phyloP scores from a whole-genome alignment of 2,113 vertebrate species.

The Hyaena hyaena region DNA sequence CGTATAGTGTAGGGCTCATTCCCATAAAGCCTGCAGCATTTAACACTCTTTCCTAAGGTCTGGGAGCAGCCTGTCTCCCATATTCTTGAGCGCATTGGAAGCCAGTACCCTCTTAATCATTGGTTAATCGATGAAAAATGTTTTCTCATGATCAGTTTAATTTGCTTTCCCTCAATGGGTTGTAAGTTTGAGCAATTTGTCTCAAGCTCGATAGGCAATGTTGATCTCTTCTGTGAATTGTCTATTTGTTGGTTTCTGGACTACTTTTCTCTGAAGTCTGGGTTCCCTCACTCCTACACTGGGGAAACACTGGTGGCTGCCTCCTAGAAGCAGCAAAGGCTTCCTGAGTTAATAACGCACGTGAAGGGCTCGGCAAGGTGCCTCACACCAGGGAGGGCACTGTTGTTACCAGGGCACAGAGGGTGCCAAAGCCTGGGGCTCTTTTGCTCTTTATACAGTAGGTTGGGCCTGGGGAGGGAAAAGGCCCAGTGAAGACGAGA shows the following conservation, averaged over 20 bases:
- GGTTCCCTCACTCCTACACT: not conserved
- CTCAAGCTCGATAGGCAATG: not conserved
- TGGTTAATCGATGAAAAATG: not conserved
- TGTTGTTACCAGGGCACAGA: accelerated
- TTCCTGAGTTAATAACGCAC: accelerated
- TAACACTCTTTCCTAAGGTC: not conserved
- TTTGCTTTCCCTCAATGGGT: not conserved
- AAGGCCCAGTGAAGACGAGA: not conserved
- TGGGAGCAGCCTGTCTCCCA: accelerated
- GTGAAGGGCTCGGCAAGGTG: accelerated
- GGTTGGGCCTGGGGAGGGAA: not conserved
- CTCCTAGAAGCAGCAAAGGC: not conserved
- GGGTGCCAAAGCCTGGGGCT: accelerated
- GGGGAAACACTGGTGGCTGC: accelerated
- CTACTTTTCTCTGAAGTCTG: not conserved
- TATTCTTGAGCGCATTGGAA: not conserved
- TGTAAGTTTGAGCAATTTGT: not conserved
- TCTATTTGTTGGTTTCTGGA: not conserved
- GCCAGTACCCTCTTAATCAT: not conserved
- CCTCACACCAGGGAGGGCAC: not conserved
- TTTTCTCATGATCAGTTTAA: accelerated
- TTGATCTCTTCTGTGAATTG: not conserved
- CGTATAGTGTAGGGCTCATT: not conserved
- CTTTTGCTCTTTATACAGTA: not conserved
- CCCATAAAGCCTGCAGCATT: not conserved